phyloP scores from a whole-genome alignment of 2,888 invertebrate genomes.

The Lithophane semibrunnea region DNA sequence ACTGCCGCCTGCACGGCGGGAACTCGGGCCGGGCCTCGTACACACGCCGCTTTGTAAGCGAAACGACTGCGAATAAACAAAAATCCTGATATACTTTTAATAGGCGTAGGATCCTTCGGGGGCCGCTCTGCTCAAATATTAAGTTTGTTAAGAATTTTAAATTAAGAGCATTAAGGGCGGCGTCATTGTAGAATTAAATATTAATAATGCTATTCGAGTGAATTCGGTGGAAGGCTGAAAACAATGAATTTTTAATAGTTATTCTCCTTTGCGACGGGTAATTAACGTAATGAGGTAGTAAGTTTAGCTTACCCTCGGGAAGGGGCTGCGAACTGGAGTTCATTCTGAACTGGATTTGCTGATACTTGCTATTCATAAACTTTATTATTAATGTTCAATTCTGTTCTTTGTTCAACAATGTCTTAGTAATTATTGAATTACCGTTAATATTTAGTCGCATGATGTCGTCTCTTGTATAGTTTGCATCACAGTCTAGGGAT shows the following conservation, averaged over 20 bases:
- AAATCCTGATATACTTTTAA: constrained; percentile 72
- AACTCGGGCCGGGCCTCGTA: constrained; percentile 56
- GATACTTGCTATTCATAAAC: constrained; percentile 62
- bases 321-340: constrained; percentile 73
- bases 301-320: constrained; percentile 76
- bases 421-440: constrained; percentile 33
- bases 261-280: constrained; percentile 82
- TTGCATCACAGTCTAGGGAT: background rate
- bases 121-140: constrained; percentile 85
- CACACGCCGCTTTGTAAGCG: constrained; percentile 77
- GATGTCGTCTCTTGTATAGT: background rate
- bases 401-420: constrained; percentile 35
- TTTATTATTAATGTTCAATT: constrained; percentile 59
- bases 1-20: constrained; percentile 74
- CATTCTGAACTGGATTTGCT: constrained; percentile 74
- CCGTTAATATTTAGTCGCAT: constrained; percentile 5
- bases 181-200: constrained; percentile 86
- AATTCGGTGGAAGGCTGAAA: constrained; percentile 80
- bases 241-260: constrained; percentile 88
- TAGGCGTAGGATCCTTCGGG: constrained; percentile 77
- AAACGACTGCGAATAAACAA: constrained; percentile 81
- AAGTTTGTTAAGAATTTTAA: constrained; percentile 89
- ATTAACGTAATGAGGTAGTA: constrained; percentile 86
- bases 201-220: constrained; percentile 85
- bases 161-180: constrained; percentile 86